Evolutionary conservation across 1,140 invertebrate genomes (phyloP).

Genomic region (Dolichoris vasculosae): DNA sequence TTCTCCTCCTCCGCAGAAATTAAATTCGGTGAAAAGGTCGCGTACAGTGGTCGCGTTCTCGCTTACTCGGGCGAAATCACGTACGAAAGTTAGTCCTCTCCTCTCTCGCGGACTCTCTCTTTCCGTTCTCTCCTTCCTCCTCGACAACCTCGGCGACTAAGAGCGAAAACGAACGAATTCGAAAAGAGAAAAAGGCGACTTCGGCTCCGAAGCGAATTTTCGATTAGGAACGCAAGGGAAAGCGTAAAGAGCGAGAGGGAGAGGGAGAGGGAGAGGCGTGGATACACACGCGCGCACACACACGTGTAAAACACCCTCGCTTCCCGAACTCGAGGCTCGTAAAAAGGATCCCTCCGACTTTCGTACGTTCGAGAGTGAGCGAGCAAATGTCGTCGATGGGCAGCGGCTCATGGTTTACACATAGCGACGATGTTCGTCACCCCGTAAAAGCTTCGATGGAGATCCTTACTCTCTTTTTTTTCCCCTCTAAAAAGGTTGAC

Average conservation of each 20-base stretch:
- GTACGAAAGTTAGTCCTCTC: slow-evolving; percentile 37
- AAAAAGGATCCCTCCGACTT: slow-evolving; percentile 63
- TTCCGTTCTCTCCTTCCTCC: background rate
- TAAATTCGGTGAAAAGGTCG: slow-evolving; percentile 43
- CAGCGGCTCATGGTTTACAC: slow-evolving; percentile 68
- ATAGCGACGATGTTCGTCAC: slow-evolving; percentile 63
- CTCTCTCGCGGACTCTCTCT: background rate
- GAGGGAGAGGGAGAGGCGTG: no score
- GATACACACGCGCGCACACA: slow-evolving; percentile 28
- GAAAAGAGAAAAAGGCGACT: slow-evolving; percentile 48
- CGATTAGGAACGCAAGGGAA: slow-evolving; percentile 54
- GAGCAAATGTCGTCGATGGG: slow-evolving; percentile 56
- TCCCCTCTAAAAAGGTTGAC: slow-evolving; percentile 6
- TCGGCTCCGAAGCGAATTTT: slow-evolving; percentile 53
- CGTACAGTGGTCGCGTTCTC: background rate
- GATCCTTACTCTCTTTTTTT: slow-evolving; percentile 57
- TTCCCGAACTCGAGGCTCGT: slow-evolving; percentile 46
- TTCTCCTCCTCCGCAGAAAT: slow-evolving; percentile 4
- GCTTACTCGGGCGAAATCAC: slow-evolving; percentile 39
- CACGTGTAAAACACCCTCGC: slow-evolving; percentile 4
- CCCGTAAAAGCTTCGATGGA: slow-evolving; percentile 64
- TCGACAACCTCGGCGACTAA: background rate
- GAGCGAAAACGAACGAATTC: slow-evolving; percentile 54
- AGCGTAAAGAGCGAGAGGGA: slow-evolving; percentile 21
- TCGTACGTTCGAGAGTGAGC: slow-evolving; percentile 56